Conservation (phyloP, 1,140 invertebrate species). For the Cydia amplana region DNA sequence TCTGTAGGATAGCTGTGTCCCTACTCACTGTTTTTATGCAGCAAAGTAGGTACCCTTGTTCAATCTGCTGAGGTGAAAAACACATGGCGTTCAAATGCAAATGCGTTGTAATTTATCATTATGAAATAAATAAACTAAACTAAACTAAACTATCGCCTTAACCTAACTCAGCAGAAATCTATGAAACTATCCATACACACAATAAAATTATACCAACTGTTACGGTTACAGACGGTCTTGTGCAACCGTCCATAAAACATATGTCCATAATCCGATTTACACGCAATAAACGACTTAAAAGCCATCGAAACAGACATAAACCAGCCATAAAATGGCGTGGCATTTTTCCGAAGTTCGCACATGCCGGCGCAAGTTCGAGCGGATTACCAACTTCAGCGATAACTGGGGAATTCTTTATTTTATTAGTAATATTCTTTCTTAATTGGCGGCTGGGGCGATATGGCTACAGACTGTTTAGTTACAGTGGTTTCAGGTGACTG, state of each 20-base stretch:
- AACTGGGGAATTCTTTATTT: conserved; percentile 14
- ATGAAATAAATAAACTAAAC: too few species aligned
- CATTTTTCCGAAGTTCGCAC: background rate
- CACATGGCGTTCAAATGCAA: too few species aligned
- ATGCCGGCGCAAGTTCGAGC: background rate
- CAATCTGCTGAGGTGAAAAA: too few species aligned
- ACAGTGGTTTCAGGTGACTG: background rate
- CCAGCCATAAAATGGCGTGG: background rate
- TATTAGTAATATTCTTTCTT: conserved; percentile 20
- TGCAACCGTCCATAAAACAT: background rate
- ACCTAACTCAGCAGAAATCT: too few species aligned
- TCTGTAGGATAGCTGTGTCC: too few species aligned
- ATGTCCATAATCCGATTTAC: background rate
- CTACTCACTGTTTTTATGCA: too few species aligned
- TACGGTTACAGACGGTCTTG: background rate
- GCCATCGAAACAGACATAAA: background rate
- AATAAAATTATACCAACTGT: background rate
- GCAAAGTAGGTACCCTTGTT: too few species aligned
- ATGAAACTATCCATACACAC: background rate
- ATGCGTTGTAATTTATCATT: too few species aligned
- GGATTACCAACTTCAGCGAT: background rate
- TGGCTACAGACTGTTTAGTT: background rate
- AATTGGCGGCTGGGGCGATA: background rate
- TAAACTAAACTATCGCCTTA: too few species aligned
- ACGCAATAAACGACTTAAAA: background rate